phyloP scores from a whole-genome alignment of 2,888 invertebrate genomes.

The Craniophora ligustri region DNA sequence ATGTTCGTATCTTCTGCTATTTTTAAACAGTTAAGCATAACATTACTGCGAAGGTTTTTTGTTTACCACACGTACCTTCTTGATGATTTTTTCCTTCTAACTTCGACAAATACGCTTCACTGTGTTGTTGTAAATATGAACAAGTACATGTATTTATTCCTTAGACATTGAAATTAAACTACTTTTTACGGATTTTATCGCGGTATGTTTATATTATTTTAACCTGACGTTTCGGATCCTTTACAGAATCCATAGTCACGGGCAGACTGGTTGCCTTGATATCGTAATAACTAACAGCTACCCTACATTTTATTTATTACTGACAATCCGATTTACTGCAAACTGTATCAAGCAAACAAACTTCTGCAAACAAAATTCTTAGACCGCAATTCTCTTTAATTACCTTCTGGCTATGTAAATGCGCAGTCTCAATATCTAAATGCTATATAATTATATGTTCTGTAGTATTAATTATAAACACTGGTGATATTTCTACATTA shows the following conservation, averaged over 20 bases:
- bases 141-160: too few species aligned
- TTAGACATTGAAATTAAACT: too few species aligned
- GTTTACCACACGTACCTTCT: background rate
- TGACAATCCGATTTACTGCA: too few species aligned
- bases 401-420: constrained; percentile 35
- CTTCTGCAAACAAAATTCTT: constrained; percentile 15
- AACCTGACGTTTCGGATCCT: too few species aligned
- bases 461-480: constrained; percentile 47
- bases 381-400: constrained; percentile 23
- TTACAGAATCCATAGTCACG: too few species aligned
- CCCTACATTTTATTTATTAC: too few species aligned
- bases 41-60: background rate
- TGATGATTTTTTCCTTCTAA: background rate
- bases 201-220: too few species aligned
- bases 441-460: constrained; percentile 46
- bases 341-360: constrained; percentile 6
- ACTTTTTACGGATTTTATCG: too few species aligned
- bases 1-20: constrained; percentile 21
- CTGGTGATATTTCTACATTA: constrained; percentile 37
- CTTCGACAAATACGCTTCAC: too few species aligned
- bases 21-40: constrained; percentile 22
- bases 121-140: too few species aligned
- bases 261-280: too few species aligned
- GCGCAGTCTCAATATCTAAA: constrained; percentile 36
- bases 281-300: too few species aligned